Conservation (phyloP, 2,888 invertebrate species). For the Conchocele bisecta region DNA sequence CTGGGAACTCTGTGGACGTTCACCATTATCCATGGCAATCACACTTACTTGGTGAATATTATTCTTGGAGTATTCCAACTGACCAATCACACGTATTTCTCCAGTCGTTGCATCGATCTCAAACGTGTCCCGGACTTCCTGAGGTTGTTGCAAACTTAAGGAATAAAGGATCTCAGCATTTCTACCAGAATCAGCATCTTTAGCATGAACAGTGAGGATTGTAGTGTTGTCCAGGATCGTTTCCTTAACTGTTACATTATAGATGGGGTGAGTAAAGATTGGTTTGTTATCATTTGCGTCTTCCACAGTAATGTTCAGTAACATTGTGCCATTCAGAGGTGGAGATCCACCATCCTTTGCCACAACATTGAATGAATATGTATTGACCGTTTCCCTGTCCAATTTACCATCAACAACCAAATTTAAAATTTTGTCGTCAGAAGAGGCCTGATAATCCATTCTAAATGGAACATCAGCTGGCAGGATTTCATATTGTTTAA, state of each 20-base stretch:
- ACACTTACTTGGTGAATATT: constrained; percentile 63
- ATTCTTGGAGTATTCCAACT: constrained; percentile 66
- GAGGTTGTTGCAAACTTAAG: constrained; percentile 69
- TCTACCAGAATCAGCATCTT: constrained; percentile 91
- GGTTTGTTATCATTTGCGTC: constrained; percentile 77
- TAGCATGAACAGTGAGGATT: constrained; percentile 87
- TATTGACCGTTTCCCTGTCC: constrained; percentile 67
- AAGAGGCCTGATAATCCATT: constrained; percentile 50
- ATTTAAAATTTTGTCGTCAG: constrained; percentile 64
- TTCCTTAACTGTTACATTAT: constrained; percentile 68
- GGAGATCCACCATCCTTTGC: constrained; percentile 71
- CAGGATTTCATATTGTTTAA: constrained; percentile 66
- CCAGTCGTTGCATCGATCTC: constrained; percentile 67
- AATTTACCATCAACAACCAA: constrained; percentile 65
- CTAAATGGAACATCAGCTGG: constrained; percentile 66
- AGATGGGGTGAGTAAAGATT: constrained; percentile 62
- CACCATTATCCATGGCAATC: constrained; percentile 70
- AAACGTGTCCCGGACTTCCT: constrained; percentile 62
- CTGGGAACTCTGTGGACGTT: constrained; percentile 65
- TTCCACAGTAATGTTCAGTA: constrained; percentile 63
- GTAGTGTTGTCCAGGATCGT: constrained; percentile 60
- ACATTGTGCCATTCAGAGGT: constrained; percentile 59
- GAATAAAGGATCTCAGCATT: constrained; percentile 86
- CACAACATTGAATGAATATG: constrained; percentile 67
- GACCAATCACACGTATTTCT: constrained; percentile 63